Base-by-base conservation (phyloP, 2,888 invertebrate species). In the Tanypteryx hageni region DNA sequence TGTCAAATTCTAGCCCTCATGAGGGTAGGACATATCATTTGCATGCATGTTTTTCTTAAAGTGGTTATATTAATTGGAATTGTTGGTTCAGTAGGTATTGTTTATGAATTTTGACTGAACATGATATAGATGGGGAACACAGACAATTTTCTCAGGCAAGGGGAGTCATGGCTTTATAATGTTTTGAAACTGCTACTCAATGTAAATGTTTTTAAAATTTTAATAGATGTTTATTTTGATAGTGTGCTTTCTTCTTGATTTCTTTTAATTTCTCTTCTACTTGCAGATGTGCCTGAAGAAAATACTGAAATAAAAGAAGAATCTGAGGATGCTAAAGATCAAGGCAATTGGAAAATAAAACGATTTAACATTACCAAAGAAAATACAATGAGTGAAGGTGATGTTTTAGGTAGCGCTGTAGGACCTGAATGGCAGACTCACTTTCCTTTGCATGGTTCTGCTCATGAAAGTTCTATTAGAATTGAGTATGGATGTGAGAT, bases 351-450 rank as follows among this genome's bases (percentile, higher is more conserved):
- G 94, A 95, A 59, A 93, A 95, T 44, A 95, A 95, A 93, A 95
- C 95, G 93, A 95, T 95, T 93, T 95, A 96, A 94, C 96, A 96
- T 93, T 13, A 89, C 89, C 1, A 89, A 68, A 44, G 89, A 89
- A 89, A 44, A 44, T 68, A n/a, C 68, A 44, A 64, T 44, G 44
- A 18, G 31, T 31, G 89, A 68, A 64, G 64, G 27, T 68, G 89
- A 61, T 31, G n/a, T 89, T 16, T 44, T 64, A 58, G 99, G 99
- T 16, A 98, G 99, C 93, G 99, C 99, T 7, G 96, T 99, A 92
- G 99, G 99, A 0, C 99, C 99, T 13, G 99, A 99, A 95, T 99
- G 99, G 99, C 98, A 98, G 94, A 96, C 96, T 93, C 96, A 96
- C 94, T 95, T 98, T 61, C 95, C 96, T 92, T 96, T 97, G 92